Evolutionary conservation across 2,113 vertebrate genomes (phyloP).

Genomic region (Sylvia atricapilla): DNA sequence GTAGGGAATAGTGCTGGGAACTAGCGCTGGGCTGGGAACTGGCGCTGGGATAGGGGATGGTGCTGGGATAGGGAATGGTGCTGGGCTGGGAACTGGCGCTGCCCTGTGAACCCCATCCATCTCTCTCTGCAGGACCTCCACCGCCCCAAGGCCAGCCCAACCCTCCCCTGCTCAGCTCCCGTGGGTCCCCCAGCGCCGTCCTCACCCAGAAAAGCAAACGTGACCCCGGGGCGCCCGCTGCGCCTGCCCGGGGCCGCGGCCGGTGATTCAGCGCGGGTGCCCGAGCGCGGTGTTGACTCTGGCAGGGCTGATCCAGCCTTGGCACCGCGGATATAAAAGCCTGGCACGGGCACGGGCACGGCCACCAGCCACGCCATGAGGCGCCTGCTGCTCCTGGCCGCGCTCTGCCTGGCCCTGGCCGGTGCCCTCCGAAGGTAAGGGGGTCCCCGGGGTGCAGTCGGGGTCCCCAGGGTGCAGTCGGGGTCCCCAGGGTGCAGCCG

Average conservation of each 20-base stretch:
- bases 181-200: fast-evolving
- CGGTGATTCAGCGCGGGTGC: conserved; percentile 14
- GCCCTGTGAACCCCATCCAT: neutral
- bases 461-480: neutral
- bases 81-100: neutral
- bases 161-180: neutral
- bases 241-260: neutral
- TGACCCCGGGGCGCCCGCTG: neutral
- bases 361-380: conserved; percentile 8
- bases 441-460: neutral
- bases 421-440: conserved; percentile 45
- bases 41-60: too few relatives aligned
- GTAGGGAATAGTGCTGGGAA: too few relatives aligned
- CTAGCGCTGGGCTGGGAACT: too few relatives aligned
- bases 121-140: fast-evolving
- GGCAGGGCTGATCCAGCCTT: neutral
- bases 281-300: conserved; percentile 37
- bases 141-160: fast-evolving
- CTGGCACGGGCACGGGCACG: neutral
- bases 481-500: neutral
- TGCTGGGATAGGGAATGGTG: too few relatives aligned
- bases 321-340: conserved; percentile 20
- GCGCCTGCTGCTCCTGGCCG: neutral
- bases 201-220: conserved; percentile 36
- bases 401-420: conserved; percentile 11